These are phyloP conservation scores for Lophius americanus DNA, from an alignment of 2,797 vertebrate genomes.

Conservation along the genomic window DNA sequence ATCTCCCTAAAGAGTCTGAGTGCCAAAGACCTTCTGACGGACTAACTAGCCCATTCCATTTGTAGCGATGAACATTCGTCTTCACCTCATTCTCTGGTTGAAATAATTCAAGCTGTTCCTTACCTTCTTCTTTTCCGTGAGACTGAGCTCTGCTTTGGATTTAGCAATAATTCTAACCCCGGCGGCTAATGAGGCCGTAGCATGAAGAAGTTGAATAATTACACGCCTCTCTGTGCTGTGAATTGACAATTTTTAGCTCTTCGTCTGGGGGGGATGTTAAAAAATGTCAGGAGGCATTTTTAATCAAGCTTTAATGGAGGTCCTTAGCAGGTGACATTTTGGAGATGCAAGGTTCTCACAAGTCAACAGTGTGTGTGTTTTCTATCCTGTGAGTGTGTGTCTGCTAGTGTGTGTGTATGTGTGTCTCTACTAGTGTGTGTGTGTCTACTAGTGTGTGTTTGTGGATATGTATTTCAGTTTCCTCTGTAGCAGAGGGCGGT, in stretches of 20 bases:
- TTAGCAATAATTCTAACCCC: no score
- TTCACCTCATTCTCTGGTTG: no score
- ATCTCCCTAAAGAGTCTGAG: no score
- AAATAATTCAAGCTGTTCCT: no score
- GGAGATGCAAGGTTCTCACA: constrained; percentile 26
- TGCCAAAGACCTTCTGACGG: no score
- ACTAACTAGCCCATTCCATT: no score
- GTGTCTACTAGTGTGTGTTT: constrained; percentile 30
- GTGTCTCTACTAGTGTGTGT: constrained; percentile 1
- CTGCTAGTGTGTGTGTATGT: constrained; percentile 14
- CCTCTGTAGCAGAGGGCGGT: constrained; percentile 76
- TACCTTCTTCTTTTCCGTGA: no score
- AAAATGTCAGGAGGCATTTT: constrained; percentile 42
- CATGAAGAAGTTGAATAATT: no score
- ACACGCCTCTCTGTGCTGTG: no score
- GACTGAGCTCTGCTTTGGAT: no score
- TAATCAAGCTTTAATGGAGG: constrained; percentile 34
- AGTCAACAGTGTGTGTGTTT: constrained; percentile 1
- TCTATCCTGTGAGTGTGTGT: not conserved
- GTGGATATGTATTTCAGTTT: constrained; percentile 69
- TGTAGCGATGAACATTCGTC: no score
- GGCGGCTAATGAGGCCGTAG: no score
- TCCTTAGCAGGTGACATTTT: constrained; percentile 33
- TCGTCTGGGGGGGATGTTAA: not conserved
- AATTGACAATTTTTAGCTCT: not conserved